Conservation (phyloP, 2,888 invertebrate species). For the Phlogophora meticulosa region DNA sequence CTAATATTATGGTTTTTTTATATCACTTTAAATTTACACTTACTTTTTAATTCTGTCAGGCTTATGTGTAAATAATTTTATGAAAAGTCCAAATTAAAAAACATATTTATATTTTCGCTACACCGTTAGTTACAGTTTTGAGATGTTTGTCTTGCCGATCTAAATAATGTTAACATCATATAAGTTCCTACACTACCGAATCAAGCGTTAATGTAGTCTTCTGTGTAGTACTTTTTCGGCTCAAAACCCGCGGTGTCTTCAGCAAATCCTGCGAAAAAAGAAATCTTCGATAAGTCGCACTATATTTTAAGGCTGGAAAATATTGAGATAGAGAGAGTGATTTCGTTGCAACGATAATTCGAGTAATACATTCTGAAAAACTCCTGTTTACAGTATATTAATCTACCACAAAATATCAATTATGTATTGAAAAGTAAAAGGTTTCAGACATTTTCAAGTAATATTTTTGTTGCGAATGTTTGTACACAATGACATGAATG, state of each 20-base stretch:
- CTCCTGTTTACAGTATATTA: no score
- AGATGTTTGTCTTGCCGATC: not conserved
- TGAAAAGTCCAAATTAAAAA: no score
- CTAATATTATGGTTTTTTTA: no score
- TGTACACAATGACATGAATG: no score
- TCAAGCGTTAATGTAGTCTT: constrained; percentile 29
- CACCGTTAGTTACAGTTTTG: constrained; percentile 17
- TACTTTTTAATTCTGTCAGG: no score
- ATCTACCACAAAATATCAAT: not conserved
- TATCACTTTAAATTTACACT: no score
- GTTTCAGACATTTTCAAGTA: no score
- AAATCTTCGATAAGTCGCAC: accelerated
- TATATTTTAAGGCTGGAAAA: no score
- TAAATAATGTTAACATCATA: not conserved
- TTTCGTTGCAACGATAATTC: not conserved
- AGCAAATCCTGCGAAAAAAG: constrained; percentile 73
- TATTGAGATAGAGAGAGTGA: not conserved
- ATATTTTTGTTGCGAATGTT: no score
- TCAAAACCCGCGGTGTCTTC: constrained; percentile 64
- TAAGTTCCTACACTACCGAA: constrained; percentile 34
- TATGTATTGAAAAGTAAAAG: no score
- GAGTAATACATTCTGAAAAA: not conserved
- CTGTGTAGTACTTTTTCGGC: constrained; percentile 34
- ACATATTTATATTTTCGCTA: no score
- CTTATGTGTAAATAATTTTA: no score